Conservation (phyloP, 2,113 vertebrate genomes). For the Tamias sibiricus region DNA sequence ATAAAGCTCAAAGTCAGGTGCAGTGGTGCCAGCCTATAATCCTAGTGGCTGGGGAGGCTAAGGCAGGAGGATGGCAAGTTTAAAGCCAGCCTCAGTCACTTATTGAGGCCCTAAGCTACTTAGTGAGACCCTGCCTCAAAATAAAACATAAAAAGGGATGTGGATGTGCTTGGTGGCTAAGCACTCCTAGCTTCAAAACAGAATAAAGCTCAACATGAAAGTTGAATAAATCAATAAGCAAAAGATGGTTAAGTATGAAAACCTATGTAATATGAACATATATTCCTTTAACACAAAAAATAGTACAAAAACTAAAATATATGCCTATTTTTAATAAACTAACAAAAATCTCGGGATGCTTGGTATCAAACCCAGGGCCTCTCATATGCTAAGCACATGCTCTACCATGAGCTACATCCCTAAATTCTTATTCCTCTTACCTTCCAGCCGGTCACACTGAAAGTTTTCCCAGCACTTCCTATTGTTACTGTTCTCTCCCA, state of each 20-base stretch:
- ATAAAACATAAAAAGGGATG: too few relatives aligned
- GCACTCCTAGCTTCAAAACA: too few relatives aligned
- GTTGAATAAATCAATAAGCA: neutral
- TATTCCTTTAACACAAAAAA: conserved; percentile 29
- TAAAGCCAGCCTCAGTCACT: too few relatives aligned
- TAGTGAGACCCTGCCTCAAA: too few relatives aligned
- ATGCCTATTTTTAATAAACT: too few relatives aligned
- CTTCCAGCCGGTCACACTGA: conserved; percentile 98
- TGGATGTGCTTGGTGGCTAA: too few relatives aligned
- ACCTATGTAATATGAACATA: neutral
- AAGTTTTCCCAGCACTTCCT: conserved; percentile 97
- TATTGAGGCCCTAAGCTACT: too few relatives aligned
- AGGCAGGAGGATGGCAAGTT: too few relatives aligned
- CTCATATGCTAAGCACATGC: too few relatives aligned
- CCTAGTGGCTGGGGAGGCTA: too few relatives aligned
- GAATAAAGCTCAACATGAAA: conserved; percentile 1
- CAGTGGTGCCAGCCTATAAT: too few relatives aligned
- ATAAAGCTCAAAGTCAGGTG: neutral
- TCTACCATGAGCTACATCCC: neutral
- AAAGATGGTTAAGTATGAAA: conserved; percentile 13
- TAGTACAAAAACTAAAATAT: neutral
- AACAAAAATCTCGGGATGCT: neutral
- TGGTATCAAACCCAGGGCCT: neutral
- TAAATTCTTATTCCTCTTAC: conserved; percentile 83
- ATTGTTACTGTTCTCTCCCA: conserved; percentile 98